Base-by-base conservation (phyloP, 2,888 invertebrate species). In the Drosophila subquinaria region DNA sequence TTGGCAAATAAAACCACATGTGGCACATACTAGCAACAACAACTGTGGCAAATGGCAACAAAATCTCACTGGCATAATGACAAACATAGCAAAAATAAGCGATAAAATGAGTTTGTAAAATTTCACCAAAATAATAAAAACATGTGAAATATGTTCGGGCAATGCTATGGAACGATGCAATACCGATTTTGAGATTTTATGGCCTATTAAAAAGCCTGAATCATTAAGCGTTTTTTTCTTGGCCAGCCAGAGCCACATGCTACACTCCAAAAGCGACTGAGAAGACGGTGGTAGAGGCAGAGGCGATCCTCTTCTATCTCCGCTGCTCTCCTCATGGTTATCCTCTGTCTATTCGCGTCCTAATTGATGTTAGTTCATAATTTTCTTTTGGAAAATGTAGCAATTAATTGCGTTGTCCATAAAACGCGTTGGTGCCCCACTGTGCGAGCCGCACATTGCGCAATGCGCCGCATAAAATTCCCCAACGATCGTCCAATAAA, bases 291-390 rank as follows among this genome's bases (percentile, higher is more conserved):
- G 35, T 52, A 35, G 40, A 20, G 43, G 43, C 51, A 15, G 1
- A 20, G 9, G 1, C 30, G 10, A 3, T 13, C 17, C 20, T 13
- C 35, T 20, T 20, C 30, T 8, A 8, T 35, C 59, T 9, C 20
- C 13, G 27, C 20, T 10, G 9, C 42, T 33, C 27, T 9, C 10
- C 23, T 40, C 63, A 33, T 33, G 13, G 56, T 38, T 57, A 65
- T 65, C 27, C 69, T 43, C 38, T 65, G 63, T 71, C 76, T 71
- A 76, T 75, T 60, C 72, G 70, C 86, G 75, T 74, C 81, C 85
- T 85, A 89, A 85, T 83, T 85, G 85, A 85, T 89, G 89, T 88
- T 84, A 89, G 85, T 87, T 88, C 89, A 85, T 85, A 88, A 85
- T 87, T 85, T 89, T 87, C 84, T 64, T 83, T 88, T 87, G 87